Base-by-base conservation (phyloP, 2,888 invertebrate genomes). In the Scaptomyza tumidula region DNA sequence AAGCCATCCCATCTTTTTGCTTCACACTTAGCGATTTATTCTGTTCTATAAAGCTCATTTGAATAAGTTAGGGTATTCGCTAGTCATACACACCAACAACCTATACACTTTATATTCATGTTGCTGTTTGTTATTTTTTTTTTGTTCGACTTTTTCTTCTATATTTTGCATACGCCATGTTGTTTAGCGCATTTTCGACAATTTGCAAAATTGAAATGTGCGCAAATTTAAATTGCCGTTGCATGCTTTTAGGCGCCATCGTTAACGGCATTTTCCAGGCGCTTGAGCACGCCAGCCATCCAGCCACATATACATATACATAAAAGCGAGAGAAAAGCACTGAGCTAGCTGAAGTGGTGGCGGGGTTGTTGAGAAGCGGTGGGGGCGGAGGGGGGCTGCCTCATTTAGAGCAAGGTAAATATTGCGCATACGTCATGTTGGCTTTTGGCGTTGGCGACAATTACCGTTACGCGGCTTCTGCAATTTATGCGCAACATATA, bases 211-310 rank as follows among this genome's bases (percentile, higher is more conserved):
- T 78, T 85, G 78, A 78, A 86, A 83, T 80, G 80, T 70, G 66
- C 70, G 71, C 75, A 78, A 87, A 78, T 87, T 74, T 85, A 87
- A 84, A 85, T 87, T 84, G 75, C 63, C 58, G 71, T 59, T 85
- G 86, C 84, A 72, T 84, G 76, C 84, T 84, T 82, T 81, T 84
- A 75, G 78, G 78, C 78, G 73, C 75, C 82, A 78, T 86, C 82
- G 82, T 82, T 82, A 82, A 84, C 72, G 86, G 82, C 85, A 87
- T 83, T 83, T 83, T 87, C 87, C 85, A 87, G 79, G 79, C 76
- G 73, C 81, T 83, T 83, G 83, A 81, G 78, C 83, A 86, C 74
- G 79, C 66, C 71, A 75, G 35, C 29, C 71, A 75, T 29, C 29
- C 10, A 5, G 39, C 24, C 69, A 52, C 58, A 60, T 54, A 35